phyloP scores from a whole-genome alignment of 2,113 vertebrate species.

The Brachyistius frenatus region DNA sequence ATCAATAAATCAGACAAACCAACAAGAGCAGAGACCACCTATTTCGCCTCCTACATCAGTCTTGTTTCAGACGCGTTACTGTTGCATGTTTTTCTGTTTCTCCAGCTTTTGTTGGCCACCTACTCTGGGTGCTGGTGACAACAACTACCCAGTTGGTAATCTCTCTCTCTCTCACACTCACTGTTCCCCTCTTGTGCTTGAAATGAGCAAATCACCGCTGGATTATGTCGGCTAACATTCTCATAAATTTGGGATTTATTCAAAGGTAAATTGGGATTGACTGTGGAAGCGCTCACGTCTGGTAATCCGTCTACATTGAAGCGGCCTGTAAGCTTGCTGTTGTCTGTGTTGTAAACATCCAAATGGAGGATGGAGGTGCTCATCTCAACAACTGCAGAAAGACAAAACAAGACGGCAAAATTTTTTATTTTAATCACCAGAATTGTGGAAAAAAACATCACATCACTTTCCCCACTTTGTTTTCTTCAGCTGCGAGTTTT shows the following conservation, averaged over 20 bases:
- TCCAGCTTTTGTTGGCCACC: constrained; percentile 66
- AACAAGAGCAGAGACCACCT: constrained; percentile 75
- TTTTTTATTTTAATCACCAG: not conserved
- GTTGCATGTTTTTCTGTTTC: constrained; percentile 55
- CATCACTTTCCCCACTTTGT: not conserved
- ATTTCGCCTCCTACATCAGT: constrained; percentile 63
- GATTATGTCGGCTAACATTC: constrained; percentile 86
- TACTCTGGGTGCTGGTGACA: constrained; percentile 66
- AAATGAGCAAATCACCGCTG: constrained; percentile 82
- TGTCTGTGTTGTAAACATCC: constrained; percentile 59
- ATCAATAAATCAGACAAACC: constrained; percentile 81
- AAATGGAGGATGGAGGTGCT: constrained; percentile 28
- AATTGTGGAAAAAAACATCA: not conserved
- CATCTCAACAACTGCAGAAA: not conserved
- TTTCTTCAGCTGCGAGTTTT: not conserved
- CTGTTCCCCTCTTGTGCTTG: constrained; percentile 49
- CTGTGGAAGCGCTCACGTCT: constrained; percentile 84
- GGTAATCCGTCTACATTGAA: constrained; percentile 88
- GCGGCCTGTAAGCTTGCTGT: constrained; percentile 84
- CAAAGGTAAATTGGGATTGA: constrained; percentile 92
- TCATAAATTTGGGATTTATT: constrained; percentile 87
- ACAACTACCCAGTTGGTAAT: constrained; percentile 84
- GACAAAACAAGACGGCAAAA: not conserved
- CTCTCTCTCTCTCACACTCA: constrained; percentile 59
- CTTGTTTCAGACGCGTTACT: constrained; percentile 25